These are phyloP conservation scores for Eristalis pertinax DNA, from an alignment of 2,888 invertebrate genomes.

Conservation along the genomic window DNA sequence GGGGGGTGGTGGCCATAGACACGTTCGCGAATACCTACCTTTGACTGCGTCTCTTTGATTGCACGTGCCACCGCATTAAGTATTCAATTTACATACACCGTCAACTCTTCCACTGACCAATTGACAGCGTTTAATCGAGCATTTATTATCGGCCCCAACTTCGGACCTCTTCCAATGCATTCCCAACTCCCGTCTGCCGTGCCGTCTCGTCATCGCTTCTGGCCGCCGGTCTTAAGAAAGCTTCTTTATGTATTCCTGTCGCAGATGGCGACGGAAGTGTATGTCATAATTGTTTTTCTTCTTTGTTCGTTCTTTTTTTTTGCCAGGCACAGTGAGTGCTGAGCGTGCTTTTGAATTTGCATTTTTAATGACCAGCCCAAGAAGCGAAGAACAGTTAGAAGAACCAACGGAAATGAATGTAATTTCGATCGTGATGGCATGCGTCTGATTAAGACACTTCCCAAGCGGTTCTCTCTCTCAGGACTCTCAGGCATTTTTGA, in stretches of 20 bases:
- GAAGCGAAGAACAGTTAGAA: neutral
- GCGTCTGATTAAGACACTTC: neutral
- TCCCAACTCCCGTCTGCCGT: neutral
- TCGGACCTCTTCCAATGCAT: neutral
- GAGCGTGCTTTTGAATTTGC: neutral
- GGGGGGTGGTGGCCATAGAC: neutral
- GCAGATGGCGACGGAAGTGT: conserved; percentile 64
- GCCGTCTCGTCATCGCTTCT: conserved; percentile 34
- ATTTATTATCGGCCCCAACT: conserved; percentile 31
- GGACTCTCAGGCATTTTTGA: neutral
- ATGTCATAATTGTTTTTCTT: conserved; percentile 58
- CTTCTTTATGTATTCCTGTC: conserved; percentile 66
- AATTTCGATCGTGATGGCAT: neutral
- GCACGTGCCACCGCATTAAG: conserved; percentile 68
- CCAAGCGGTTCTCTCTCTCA: neutral
- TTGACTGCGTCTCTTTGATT: conserved; percentile 40
- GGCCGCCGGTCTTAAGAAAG: conserved; percentile 37
- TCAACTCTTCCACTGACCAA: conserved; percentile 54
- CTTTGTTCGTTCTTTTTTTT: neutral
- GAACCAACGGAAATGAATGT: neutral
- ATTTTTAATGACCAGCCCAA: neutral
- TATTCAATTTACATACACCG: conserved; percentile 68
- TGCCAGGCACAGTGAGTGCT: neutral
- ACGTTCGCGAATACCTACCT: conserved; percentile 20
- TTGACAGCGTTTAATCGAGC: conserved; percentile 70